Evolutionary conservation across 2,113 vertebrate species (phyloP), one percentile per base, ranked within the genome.

Genomic region (Onychorhynchus coronatus): DNA sequence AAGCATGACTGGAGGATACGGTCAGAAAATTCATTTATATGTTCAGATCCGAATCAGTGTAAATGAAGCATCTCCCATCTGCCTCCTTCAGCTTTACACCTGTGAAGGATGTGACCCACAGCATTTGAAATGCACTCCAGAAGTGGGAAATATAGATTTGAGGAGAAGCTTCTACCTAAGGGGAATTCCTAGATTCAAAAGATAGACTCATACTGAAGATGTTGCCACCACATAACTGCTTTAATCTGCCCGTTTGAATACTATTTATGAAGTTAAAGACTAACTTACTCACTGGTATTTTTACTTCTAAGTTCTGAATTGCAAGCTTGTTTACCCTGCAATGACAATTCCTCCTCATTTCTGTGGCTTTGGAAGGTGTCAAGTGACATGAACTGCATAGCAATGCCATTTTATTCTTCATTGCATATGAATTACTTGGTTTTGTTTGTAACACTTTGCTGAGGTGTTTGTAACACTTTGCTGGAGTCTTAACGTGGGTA

Each of bases 81-180:
- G 41, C 39, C 28, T 77, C 25, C 37, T 31, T 31, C 41, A 44
- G 41, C 13, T 56, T 74, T 87, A 42, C 24, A 39, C 52, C 30
- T 56, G 53, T 33, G 85, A 50, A 63, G 35, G 25, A 30, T 85
- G 68, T 81, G 65, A 46, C 50, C 23, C n/a, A 41, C 39, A 33
- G 68, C 41, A n/a, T 88, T 84, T 74, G 58, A 96, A 91, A 86
- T 75, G 30, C 28, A 21, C 30, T 89, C 56, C 41, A 66, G 83
- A 96, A 97, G 87, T 71, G 71, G 74, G 77, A 95, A 77, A 53
- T 78, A 67, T 44, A 91, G 89, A 63, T 83, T 62, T 62, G 55
- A 87, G 78, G 79, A 89, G 71, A 71, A 83, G 11, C 63, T 96
- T 59, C 28, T 87, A 24, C 47, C 6, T 50, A 46, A 50, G 37